Evolutionary conservation across 2,113 vertebrate genomes (phyloP).

Genomic region (Propithecus coquereli): DNA sequence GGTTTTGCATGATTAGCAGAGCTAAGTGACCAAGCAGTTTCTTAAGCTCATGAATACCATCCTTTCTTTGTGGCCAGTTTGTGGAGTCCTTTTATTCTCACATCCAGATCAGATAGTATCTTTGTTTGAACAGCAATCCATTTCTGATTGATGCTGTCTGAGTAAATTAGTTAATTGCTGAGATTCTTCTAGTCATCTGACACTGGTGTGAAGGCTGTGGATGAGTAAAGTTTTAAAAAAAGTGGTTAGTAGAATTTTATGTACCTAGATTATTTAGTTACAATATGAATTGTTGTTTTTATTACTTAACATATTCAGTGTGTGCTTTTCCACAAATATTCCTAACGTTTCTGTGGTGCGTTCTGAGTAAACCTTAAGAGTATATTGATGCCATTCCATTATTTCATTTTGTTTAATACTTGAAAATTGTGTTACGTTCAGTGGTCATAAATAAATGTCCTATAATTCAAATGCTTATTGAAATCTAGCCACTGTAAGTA

Average conservation of each 20-base stretch:
- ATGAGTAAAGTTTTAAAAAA: background rate
- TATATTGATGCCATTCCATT: background rate
- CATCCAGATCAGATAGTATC: background rate
- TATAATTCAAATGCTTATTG: background rate
- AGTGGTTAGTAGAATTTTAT: background rate
- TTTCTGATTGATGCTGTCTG: background rate
- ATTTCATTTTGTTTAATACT: conserved; percentile 15
- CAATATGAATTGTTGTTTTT: background rate
- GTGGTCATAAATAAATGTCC: background rate
- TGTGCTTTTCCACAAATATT: background rate
- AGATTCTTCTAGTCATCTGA: background rate
- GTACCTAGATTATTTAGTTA: background rate
- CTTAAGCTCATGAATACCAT: background rate
- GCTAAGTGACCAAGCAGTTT: background rate
- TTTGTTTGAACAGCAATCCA: background rate
- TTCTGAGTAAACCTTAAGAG: background rate
- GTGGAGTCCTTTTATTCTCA: background rate
- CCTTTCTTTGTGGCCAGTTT: background rate
- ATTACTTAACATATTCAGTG: background rate
- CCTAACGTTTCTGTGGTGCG: background rate
- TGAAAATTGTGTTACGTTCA: background rate
- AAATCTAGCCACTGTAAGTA: background rate
- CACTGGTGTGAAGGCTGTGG: background rate
- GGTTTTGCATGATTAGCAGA: background rate
- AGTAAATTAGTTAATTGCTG: background rate